Percentiles rank a stretch among this genome's conserved stretches.
phyloP scores from a whole-genome alignment of 2,797 vertebrate genomes.

The Chrysolophus pictus region DNA sequence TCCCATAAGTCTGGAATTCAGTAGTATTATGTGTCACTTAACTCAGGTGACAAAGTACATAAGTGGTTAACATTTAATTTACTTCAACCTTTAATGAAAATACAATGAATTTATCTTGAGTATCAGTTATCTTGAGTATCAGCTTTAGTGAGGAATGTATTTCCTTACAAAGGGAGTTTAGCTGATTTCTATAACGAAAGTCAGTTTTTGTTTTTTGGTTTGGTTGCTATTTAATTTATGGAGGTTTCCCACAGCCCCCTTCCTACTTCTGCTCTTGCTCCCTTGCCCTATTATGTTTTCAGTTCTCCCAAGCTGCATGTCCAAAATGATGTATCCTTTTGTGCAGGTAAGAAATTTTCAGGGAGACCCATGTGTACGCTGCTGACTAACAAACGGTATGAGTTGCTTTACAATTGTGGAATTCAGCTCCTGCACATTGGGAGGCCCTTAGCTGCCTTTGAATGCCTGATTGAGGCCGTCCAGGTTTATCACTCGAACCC shows the following conservation, averaged over 20 bases:
- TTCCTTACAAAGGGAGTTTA: neutral
- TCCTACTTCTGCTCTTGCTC: neutral
- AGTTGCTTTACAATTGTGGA: constrained; percentile 96
- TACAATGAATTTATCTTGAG: neutral
- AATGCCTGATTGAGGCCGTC: constrained; percentile 96
- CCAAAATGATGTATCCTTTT: neutral
- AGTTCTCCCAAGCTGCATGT: neutral
- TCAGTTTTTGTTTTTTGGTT: rapidly evolving
- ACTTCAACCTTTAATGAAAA: neutral
- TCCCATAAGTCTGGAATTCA: neutral
- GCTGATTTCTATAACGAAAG: neutral
- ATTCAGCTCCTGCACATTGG: constrained; percentile 96
- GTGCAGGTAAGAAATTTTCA: constrained; percentile 90
- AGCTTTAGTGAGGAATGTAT: neutral
- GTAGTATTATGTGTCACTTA: neutral
- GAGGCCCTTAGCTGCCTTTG: constrained; percentile 93
- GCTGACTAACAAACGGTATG: constrained; percentile 95
- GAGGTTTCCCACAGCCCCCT: neutral
- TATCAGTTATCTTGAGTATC: neutral
- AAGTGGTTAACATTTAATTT: neutral
- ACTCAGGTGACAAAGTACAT: neutral
- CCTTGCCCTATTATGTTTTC: neutral
- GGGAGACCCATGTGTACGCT: constrained; percentile 96
- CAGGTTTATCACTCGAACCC: constrained; percentile 97
- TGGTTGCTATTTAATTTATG: neutral